phyloP scores from a whole-genome alignment of 1,140 invertebrate species.

The Anastatus disparis region DNA sequence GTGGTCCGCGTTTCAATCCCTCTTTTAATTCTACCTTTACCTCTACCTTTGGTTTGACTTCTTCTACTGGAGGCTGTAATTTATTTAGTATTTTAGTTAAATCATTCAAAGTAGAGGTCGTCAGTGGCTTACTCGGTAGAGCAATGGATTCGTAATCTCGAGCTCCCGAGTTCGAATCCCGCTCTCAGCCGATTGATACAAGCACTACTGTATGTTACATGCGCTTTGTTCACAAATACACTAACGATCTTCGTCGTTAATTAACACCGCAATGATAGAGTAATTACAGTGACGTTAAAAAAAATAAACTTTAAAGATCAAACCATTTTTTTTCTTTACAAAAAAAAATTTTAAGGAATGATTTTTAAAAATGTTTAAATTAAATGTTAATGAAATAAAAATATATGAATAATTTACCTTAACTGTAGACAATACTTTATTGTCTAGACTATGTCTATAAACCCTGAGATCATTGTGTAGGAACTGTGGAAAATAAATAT shows the following conservation, averaged over 20 bases:
- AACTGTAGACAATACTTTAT: conserved; percentile 55
- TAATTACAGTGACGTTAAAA: too few relatives aligned
- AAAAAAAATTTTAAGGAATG: too few relatives aligned
- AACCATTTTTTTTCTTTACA: not conserved
- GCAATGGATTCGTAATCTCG: too few relatives aligned
- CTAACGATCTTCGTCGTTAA: too few relatives aligned
- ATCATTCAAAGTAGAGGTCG: too few relatives aligned
- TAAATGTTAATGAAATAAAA: not conserved
- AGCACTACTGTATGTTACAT: too few relatives aligned
- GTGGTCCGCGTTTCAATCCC: not conserved
- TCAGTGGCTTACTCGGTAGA: too few relatives aligned
- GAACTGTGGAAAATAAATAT: conserved; percentile 73
- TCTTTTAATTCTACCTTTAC: conserved; percentile 5
- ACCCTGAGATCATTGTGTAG: conserved; percentile 70
- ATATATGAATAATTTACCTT: conserved; percentile 46
- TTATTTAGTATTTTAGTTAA: too few relatives aligned
- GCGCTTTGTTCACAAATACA: too few relatives aligned
- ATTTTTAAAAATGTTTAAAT: not conserved
- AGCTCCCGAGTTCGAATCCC: too few relatives aligned
- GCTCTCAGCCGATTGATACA: too few relatives aligned
- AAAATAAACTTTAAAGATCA: not conserved
- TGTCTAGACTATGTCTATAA: conserved; percentile 66
- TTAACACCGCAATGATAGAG: too few relatives aligned
- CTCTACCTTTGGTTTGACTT: conserved; percentile 31
- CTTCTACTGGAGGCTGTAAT: conserved; percentile 40